These are phyloP conservation scores for Chiroxiphia lanceolata DNA, from an alignment of 2,797 vertebrate species.

Conservation along the genomic window DNA sequence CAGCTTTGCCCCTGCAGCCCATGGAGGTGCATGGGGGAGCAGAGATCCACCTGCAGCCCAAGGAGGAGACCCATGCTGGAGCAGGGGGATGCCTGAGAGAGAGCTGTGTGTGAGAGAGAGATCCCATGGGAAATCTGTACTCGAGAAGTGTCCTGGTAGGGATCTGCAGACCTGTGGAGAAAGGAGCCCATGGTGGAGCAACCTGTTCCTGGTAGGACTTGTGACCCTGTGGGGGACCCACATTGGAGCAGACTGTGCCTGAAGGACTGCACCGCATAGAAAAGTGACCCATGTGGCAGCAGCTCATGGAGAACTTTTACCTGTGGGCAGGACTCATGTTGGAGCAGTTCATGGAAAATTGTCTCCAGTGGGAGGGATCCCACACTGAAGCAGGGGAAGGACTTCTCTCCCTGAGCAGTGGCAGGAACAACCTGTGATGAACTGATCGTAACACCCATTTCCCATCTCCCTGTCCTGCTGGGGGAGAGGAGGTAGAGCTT, in stretches of 20 bases:
- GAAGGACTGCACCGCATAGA: not conserved
- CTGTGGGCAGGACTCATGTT: not conserved
- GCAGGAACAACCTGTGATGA: fast-evolving
- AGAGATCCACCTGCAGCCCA: not conserved
- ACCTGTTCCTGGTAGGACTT: not conserved
- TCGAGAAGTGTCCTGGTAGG: not conserved
- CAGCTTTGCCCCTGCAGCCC: not conserved
- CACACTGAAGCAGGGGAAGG: fast-evolving
- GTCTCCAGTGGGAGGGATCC: fast-evolving
- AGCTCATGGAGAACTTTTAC: not conserved
- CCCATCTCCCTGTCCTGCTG: not conserved
- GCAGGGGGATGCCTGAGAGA: not conserved
- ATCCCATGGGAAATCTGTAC: fast-evolving
- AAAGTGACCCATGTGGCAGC: fast-evolving
- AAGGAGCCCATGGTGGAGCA: not conserved
- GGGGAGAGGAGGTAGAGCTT: not conserved
- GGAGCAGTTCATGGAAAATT: not conserved
- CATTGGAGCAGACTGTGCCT: not conserved
- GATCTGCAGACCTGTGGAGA: no score
- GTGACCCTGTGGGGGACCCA: not conserved
- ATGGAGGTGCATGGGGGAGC: not conserved
- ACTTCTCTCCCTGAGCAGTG: not conserved
- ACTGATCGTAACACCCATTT: not conserved
- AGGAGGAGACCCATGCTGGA: fast-evolving
- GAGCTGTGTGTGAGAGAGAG: no score